These are phyloP conservation scores for Horisme vitalbata DNA, from an alignment of 2,888 invertebrate genomes.

Conservation along the genomic window DNA sequence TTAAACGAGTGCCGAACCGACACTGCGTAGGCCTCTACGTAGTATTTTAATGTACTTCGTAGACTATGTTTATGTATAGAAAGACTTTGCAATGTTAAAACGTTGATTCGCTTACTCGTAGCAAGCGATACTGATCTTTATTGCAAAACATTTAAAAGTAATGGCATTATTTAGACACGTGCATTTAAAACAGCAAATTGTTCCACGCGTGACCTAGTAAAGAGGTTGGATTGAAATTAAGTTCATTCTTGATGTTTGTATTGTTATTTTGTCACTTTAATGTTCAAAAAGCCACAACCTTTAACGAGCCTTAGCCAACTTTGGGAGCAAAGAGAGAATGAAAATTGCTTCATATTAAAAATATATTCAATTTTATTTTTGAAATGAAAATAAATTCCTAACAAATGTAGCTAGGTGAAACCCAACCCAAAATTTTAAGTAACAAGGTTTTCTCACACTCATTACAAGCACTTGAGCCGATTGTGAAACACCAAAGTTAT, in stretches of 20 bases:
- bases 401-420: no score
- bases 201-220: slow-evolving; percentile 11
- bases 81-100: background rate
- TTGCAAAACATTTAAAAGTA: slow-evolving; percentile 21
- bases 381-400: background rate
- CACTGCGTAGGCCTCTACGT: slow-evolving; percentile 1
- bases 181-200: slow-evolving; percentile 9
- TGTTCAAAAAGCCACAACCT: no score
- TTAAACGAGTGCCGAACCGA: slow-evolving; percentile 13
- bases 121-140: slow-evolving; percentile 22
- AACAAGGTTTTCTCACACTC: slow-evolving; percentile 28
- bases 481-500: slow-evolving; percentile 28
- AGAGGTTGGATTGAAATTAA: slow-evolving; percentile 2
- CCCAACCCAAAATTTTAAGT: slow-evolving; percentile 18
- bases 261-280: no score
- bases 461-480: slow-evolving; percentile 18
- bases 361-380: background rate
- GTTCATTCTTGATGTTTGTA: background rate
- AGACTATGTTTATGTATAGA: background rate
- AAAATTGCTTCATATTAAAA: background rate
- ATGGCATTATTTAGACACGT: slow-evolving; percentile 23
- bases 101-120: slow-evolving; percentile 7
- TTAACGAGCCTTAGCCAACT: no score
- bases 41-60: background rate
- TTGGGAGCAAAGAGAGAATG: no score